phyloP scores from a whole-genome alignment of 2,888 invertebrate species.

The Leucozona laternaria region DNA sequence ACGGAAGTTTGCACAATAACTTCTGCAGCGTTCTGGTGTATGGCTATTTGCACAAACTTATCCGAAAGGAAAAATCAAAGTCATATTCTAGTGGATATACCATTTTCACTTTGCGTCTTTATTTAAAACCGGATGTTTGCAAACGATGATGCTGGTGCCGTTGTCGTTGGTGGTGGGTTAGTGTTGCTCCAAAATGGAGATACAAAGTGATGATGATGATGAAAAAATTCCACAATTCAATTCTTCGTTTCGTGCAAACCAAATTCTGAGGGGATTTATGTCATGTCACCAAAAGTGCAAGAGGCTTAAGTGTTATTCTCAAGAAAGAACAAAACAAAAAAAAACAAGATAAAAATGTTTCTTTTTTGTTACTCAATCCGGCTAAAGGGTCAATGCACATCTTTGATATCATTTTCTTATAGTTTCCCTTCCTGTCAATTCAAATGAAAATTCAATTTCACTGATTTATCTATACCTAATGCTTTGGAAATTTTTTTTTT shows the following conservation, averaged over 20 bases:
- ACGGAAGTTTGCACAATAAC: constrained; percentile 74
- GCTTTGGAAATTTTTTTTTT: background rate
- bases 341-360: background rate
- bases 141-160: constrained; percentile 52
- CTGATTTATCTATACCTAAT: background rate
- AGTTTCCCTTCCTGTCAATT: background rate
- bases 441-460: background rate
- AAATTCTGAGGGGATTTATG: background rate
- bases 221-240: constrained; percentile 37
- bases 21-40: constrained; percentile 58
- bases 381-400: background rate
- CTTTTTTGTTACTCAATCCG: background rate
- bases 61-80: constrained; percentile 45
- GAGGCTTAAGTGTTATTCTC: background rate
- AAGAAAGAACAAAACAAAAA: background rate
- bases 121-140: constrained; percentile 66
- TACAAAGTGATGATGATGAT: constrained; percentile 40
- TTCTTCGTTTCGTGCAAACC: constrained; percentile 1
- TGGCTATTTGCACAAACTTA: constrained; percentile 69
- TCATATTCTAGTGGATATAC: constrained; percentile 66
- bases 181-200: constrained; percentile 5
- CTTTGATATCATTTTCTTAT: background rate
- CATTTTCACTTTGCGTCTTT: constrained; percentile 35
- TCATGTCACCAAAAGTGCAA: background rate
- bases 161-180: background rate